A percentile compares a stretch with the other conserved stretches of the same genome.
Evolutionary conservation across 1,140 invertebrate genomes (phyloP).

Genomic region (Agrypnia vestita): DNA sequence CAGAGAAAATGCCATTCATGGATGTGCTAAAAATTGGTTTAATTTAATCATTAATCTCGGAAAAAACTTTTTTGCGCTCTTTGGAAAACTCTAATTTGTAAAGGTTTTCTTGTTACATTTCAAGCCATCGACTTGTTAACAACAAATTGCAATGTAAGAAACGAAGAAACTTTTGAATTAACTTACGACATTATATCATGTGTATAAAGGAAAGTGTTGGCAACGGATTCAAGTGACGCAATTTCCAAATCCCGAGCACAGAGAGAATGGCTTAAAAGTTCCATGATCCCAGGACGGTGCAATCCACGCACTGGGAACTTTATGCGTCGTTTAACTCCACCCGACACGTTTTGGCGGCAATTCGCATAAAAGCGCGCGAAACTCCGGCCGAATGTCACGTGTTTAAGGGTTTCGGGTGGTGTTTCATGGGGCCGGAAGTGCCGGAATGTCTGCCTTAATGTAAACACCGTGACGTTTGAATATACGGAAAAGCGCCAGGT

Average conservation of each 20-base stretch:
- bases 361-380: constrained; percentile 26
- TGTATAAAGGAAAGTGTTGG: no score
- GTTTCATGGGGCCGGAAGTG: constrained; percentile 28
- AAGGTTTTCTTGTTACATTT: no score
- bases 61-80: no score
- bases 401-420: constrained; percentile 1
- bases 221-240: no score
- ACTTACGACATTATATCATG: no score
- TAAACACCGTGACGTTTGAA: constrained; percentile 1
- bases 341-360: constrained; percentile 28
- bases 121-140: no score
- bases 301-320: constrained; percentile 20
- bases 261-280: constrained; percentile 21
- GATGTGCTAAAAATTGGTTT: no score
- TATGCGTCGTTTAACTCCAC: constrained; percentile 24
- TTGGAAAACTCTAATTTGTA: no score
- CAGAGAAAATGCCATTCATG: no score
- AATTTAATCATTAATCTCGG: no score
- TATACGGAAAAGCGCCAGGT: neutral
- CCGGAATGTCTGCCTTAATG: constrained; percentile 7
- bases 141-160: no score
- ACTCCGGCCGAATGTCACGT: neutral
- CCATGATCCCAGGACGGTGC: constrained; percentile 6
- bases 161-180: no score
- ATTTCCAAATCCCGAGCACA: neutral